phyloP scores from a whole-genome alignment of 2,797 vertebrate species.

The Peromyscus aztecus region DNA sequence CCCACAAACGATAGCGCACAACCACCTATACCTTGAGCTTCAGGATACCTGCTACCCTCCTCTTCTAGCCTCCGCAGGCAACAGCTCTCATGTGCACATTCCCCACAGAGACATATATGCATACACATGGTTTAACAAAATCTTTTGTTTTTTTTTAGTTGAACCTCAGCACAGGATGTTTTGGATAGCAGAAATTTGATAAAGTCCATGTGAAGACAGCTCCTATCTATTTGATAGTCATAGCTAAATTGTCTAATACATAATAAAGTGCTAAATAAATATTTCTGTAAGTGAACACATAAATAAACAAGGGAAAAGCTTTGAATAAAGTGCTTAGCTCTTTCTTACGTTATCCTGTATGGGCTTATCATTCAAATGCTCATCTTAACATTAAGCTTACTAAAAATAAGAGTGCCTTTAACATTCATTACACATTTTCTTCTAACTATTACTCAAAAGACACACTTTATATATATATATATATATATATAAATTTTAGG shows the following conservation, averaged over 20 bases:
- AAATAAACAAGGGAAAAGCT: background rate
- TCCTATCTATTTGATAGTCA: background rate
- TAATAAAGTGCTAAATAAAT: slow-evolving; percentile 28
- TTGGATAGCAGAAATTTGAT: background rate
- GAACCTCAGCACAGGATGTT: background rate
- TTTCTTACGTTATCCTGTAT: background rate
- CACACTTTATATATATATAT: background rate
- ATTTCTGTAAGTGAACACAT: background rate
- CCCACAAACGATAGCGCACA: background rate
- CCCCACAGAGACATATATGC: background rate
- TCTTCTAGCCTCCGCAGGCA: background rate
- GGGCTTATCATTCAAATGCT: background rate
- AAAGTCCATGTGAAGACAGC: background rate
- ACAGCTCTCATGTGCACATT: background rate
- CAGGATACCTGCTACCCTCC: background rate
- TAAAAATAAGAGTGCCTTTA: background rate
- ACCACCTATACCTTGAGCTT: background rate
- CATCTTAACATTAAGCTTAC: slow-evolving; percentile 6
- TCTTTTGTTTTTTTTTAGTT: background rate
- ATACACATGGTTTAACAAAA: background rate
- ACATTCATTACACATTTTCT: background rate
- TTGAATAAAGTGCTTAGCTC: background rate
- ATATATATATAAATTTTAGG: no score
- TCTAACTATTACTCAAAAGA: background rate
- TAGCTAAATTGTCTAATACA: background rate